Evolutionary conservation across 2,888 invertebrate genomes (phyloP).

Genomic region (Leptogaster cylindrica): DNA sequence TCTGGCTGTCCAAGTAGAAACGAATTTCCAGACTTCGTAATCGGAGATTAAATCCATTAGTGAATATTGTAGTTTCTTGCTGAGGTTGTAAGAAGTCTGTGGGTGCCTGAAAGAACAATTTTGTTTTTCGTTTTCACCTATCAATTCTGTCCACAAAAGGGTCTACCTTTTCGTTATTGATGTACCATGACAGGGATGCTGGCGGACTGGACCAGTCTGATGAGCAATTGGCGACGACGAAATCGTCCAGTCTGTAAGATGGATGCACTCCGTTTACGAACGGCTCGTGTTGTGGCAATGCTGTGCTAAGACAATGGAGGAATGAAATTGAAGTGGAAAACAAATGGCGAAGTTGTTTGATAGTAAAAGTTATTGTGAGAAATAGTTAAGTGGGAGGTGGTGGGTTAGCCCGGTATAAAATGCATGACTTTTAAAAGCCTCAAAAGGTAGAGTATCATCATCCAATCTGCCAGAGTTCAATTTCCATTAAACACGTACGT

Average conservation of each 20-base stretch:
- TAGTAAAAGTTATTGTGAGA: too few species aligned
- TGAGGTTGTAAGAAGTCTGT: conserved; percentile 54
- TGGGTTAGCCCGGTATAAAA: conserved; percentile 16
- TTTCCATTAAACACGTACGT: conserved; percentile 33
- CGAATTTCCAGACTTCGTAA: conserved; percentile 57
- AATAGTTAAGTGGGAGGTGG: too few species aligned
- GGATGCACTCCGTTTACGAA: conserved; percentile 56
- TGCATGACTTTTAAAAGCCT: conserved; percentile 25
- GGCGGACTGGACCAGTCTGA: conserved; percentile 58
- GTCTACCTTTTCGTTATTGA: conserved; percentile 56
- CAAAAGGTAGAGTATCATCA: conserved; percentile 13
- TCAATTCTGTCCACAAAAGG: too few species aligned
- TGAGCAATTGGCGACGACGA: conserved; percentile 58
- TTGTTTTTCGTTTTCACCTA: too few species aligned
- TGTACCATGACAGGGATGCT: conserved; percentile 56
- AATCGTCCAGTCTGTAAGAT: conserved; percentile 56
- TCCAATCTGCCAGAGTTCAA: conserved; percentile 16
- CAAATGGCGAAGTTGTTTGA: too few species aligned
- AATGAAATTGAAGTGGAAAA: neutral
- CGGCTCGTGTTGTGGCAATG: conserved; percentile 58
- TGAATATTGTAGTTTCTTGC: conserved; percentile 56
- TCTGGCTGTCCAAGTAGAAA: conserved; percentile 57
- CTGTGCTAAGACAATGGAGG: too few species aligned
- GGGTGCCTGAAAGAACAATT: conserved; percentile 51
- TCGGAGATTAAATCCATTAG: conserved; percentile 56